Conservation (phyloP, 2,113 vertebrate species). For the Typhlomys cinereus region DNA sequence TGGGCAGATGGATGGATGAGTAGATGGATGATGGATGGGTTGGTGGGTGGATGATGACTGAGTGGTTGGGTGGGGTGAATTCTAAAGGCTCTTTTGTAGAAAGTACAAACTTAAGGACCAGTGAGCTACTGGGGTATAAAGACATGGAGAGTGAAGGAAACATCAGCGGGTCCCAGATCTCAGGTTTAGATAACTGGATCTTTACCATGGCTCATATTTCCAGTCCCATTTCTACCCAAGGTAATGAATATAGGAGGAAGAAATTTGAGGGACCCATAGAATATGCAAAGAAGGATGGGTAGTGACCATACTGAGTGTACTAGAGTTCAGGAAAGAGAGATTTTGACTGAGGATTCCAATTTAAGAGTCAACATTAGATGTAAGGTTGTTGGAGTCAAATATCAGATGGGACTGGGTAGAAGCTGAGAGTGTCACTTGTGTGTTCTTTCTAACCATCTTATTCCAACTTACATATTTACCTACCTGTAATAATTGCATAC, state of each 20-base stretch:
- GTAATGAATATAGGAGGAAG: slow-evolving; percentile 15
- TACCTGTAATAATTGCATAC: background rate
- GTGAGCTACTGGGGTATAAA: background rate
- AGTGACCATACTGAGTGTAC: background rate
- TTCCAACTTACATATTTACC: slow-evolving; percentile 5
- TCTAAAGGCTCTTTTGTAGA: background rate
- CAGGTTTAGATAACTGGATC: background rate
- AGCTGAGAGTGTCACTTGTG: background rate
- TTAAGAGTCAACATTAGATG: background rate
- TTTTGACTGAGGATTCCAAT: background rate
- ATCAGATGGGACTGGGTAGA: background rate
- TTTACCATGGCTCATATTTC: background rate
- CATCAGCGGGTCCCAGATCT: background rate
- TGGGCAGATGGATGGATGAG: background rate
- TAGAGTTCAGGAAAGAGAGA: slow-evolving; percentile 21
- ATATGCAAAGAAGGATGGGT: background rate
- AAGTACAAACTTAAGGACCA: background rate
- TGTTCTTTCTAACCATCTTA: slow-evolving; percentile 30
- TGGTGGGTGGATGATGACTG: too few relatives aligned
- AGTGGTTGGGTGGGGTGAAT: background rate
- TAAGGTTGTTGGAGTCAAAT: background rate
- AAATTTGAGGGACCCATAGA: background rate
- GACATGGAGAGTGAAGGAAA: background rate
- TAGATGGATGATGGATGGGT: background rate
- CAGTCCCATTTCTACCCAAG: background rate